Base-by-base conservation (phyloP, 2,113 vertebrate species). In the Oryzias melastigma region DNA sequence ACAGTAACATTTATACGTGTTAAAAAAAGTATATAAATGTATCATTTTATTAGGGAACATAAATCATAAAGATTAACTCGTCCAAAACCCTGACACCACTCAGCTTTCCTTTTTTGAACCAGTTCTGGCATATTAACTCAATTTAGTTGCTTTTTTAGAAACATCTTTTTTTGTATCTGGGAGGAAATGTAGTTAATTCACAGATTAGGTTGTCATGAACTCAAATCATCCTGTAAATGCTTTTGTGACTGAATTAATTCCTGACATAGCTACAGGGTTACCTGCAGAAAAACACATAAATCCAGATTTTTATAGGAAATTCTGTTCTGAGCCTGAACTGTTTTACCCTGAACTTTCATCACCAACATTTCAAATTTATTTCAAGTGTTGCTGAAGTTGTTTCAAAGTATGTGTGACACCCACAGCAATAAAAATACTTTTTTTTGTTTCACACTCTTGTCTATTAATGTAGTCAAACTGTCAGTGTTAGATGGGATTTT, bases 161-260 rank as follows among this genome's bases (percentile, higher is more conserved):
- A 7, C 7, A 25, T 2, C 45, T 22, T 57, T 27, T 40, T 22
- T 0, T 27, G 14, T 55, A 51, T 52, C 12, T 44, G 7, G 52
- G 44, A 10, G 41, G 44, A 58, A 64, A 3, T 10, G 66, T 42
- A 14, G 27, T 46, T 20, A 51, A 7, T 25, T 46, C 15, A 10
- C 14, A 40, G 22, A 68, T 5, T 40, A 0, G 22, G 41, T 1
- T 25, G 18, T 41, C 45, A 46, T 60, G 40, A 58, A 42, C 25
- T 18, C 19, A 25, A 52, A 61, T 57, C 35, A 52, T 58, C 19
- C 22, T 5, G n/a, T 49, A 54, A 50, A 58, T 22, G 27, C 25
- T 27, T 48, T 69, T 65, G 25, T 40, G 14, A 35, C 7, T 2
- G 29, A 6, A 5, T 35, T 1, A 6, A 35, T 35, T 35, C 7